Evolutionary conservation across 2,888 invertebrate genomes (phyloP), one percentile per base, ranked within the genome.

Genomic region (Dastarcus helophoroides): DNA sequence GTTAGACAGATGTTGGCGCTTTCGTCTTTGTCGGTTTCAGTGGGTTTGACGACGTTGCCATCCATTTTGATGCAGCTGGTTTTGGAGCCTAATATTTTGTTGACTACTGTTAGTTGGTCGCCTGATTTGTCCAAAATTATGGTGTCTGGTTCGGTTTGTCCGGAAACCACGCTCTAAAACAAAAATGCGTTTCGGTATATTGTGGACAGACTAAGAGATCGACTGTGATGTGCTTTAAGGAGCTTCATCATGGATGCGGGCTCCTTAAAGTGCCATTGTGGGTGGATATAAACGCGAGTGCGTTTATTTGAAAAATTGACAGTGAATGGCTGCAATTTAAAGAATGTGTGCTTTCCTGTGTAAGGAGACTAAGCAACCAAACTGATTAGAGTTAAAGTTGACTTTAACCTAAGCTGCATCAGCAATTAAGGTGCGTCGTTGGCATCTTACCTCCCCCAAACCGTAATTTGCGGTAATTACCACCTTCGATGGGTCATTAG

Each of bases 381-480:
- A n/a, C n/a, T n/a, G n/a, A n/a, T n/a, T n/a, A n/a, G n/a, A n/a
- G n/a, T n/a, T n/a, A n/a, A n/a, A n/a, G n/a, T n/a, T n/a, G n/a
- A n/a, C n/a, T n/a, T n/a, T n/a, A n/a, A n/a, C n/a, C n/a, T n/a
- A n/a, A n/a, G n/a, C n/a, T n/a, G n/a, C n/a, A n/a, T n/a, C n/a
- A n/a, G n/a, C n/a, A n/a, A n/a, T n/a, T n/a, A n/a, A n/a, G n/a
- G n/a, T n/a, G n/a, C n/a, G n/a, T n/a, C n/a, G n/a, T n/a, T n/a
- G n/a, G n/a, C n/a, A n/a, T n/a, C 32, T 41, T 59, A 82, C 84
- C 69, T 88, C 86, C 33, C 88, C 88, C 2, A 86, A 64, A 1
- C 88, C 89, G 55, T 74, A 82, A 59, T 84, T 83, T 3, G 85
- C 79, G 6, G 84, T 82, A 42, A 90, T 68, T 7, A 78, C 63